phyloP scores from a whole-genome alignment of 1,140 invertebrate species.

The Sinonovacula constricta region DNA sequence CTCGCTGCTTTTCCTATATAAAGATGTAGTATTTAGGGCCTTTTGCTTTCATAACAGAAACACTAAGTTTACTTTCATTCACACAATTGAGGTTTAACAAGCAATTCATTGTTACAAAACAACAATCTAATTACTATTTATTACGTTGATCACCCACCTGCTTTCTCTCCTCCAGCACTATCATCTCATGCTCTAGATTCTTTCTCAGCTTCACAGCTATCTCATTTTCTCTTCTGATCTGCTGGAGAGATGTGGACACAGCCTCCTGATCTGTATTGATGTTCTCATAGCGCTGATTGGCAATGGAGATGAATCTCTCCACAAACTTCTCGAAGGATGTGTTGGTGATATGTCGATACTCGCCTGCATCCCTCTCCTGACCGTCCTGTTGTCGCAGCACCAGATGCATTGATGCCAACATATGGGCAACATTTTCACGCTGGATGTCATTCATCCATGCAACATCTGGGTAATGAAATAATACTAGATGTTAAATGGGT shows the following conservation, averaged over 20 bases:
- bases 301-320: conserved; percentile 76
- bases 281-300: conserved; percentile 64
- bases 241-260: conserved; percentile 68
- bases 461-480: conserved; percentile 60
- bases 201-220: conserved; percentile 73
- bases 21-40: no score
- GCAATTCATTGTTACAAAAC: background rate
- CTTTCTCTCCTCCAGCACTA: conserved; percentile 77
- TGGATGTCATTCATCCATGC: conserved; percentile 73
- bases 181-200: conserved; percentile 77
- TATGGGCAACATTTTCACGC: conserved; percentile 77
- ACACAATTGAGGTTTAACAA: background rate
- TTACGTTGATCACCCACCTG: conserved; percentile 56
- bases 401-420: conserved; percentile 78
- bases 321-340: conserved; percentile 78
- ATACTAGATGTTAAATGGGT: no score
- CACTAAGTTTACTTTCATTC: no score
- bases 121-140: no score
- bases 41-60: no score
- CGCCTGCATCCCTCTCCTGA: conserved; percentile 70
- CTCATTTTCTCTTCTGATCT: conserved; percentile 74
- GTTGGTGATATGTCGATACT: conserved; percentile 77
- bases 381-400: conserved; percentile 76
- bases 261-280: conserved; percentile 68
- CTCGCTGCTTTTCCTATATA: no score